Base-by-base conservation (phyloP, 2,888 invertebrate genomes). In the Synergus gifuensis region DNA sequence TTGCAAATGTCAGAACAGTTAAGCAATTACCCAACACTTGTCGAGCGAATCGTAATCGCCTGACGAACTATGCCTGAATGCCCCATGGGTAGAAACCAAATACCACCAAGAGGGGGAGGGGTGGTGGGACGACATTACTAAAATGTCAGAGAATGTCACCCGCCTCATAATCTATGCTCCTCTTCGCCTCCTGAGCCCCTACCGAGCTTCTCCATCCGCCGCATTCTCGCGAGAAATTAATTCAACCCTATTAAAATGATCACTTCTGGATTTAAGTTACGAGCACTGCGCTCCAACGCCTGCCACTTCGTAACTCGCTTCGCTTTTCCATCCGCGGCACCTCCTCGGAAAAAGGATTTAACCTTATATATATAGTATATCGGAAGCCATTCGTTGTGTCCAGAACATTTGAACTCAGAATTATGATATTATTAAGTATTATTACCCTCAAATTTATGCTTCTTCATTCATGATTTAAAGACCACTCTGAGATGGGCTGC, bases 121-220 rank as follows among this genome's bases (percentile, higher is more conserved):
- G 49, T 22, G 67, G 85, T 84, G 87, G 85, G 87, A 86, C 89
- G 91, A 89, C 90, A 91, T 91, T 90, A 90, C 89, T 86, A 87
- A 91, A 91, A 92, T 91, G 91, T 91, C 91, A 91, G 87, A 88
- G 88, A 91, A 90, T 91, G 91, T 91, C 91, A 84, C 82, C 82
- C 81, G 77, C 69, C 76, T 80, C 82, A 82, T 81, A 79, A 82
- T 82, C 81, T 80, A 76, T 46, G 81, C 77, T 81, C 66, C 76
- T 79, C 83, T 79, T 78, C 80, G 76, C 78, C 83, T 82, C 79
- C 76, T 73, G 54, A 81, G 76, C 81, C 81, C 82, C 82, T 79
- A 79, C 80, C 79, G 28, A 46, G 73, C 79, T 42, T 58, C 44
- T 78, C 78, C 78, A 64, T 77, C 82, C 78, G 81, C 85, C 83